Conservation (phyloP, 2,888 invertebrate species). For the Ganaspis brasiliensis region DNA sequence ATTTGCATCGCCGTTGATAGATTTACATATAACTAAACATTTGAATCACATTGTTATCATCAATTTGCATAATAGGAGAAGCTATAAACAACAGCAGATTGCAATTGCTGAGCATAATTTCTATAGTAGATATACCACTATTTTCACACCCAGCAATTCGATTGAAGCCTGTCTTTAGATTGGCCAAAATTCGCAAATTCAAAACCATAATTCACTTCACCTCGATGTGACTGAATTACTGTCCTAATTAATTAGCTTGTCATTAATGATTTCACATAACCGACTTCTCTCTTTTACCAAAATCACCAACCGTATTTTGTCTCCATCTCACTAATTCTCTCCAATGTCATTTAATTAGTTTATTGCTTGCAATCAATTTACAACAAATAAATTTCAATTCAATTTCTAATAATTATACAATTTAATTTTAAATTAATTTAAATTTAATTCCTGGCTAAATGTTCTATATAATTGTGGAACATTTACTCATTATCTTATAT, state of each 20-base stretch:
- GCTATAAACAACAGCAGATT: slow-evolving; percentile 60
- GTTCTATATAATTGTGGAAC: too few species aligned
- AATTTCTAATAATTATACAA: too few species aligned
- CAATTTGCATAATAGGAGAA: slow-evolving; percentile 65
- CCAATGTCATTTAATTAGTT: too few species aligned
- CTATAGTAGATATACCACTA: slow-evolving; percentile 14
- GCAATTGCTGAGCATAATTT: slow-evolving; percentile 48
- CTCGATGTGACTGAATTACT: slow-evolving; percentile 26
- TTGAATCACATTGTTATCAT: slow-evolving; percentile 60
- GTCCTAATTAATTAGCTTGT: background rate
- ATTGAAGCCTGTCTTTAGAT: slow-evolving; percentile 33
- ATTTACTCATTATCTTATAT: too few species aligned
- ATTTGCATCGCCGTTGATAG: slow-evolving; percentile 20
- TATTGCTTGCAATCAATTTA: too few species aligned
- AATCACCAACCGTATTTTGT: background rate
- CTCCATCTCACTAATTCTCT: background rate
- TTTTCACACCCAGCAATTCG: slow-evolving; percentile 33
- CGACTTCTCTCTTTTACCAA: background rate
- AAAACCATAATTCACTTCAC: slow-evolving; percentile 31
- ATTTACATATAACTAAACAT: slow-evolving; percentile 34
- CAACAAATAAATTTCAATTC: too few species aligned
- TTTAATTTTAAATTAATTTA: too few species aligned
- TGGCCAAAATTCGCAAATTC: slow-evolving; percentile 37
- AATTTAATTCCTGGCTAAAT: too few species aligned
- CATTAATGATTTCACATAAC: slow-evolving; percentile 16